Evolutionary conservation across 2,888 invertebrate genomes (phyloP).

Genomic region (Mactromeris polynyma): DNA sequence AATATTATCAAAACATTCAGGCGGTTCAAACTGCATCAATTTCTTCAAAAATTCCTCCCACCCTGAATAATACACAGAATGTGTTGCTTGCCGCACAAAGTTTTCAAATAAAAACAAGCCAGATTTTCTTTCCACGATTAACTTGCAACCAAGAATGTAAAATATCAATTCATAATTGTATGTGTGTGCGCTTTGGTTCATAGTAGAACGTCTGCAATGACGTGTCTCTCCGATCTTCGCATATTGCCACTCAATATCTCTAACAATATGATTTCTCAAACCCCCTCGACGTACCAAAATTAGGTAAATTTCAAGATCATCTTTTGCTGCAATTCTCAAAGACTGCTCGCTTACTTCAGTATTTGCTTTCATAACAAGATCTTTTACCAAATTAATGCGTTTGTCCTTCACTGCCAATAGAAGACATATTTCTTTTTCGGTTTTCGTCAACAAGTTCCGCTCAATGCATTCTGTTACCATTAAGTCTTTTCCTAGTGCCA

Average conservation of each 20-base stretch:
- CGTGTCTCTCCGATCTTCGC: no score
- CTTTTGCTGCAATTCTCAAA: slow-evolving; percentile 25
- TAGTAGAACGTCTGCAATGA: no score
- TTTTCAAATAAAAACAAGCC: not conserved
- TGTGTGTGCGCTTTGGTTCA: not conserved
- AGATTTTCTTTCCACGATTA: not conserved
- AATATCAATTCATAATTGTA: not conserved
- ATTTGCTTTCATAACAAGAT: not conserved
- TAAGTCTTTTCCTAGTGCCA: not conserved
- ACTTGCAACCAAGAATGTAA: not conserved
- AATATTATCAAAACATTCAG: not conserved
- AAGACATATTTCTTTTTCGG: slow-evolving; percentile 17
- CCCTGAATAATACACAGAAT: not conserved
- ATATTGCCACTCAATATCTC: no score
- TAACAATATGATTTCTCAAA: no score
- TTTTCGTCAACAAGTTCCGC: not conserved
- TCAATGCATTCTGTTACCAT: slow-evolving; percentile 16
- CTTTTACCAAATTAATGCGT: not conserved
- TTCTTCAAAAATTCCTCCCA: not conserved
- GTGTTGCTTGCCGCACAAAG: not conserved
- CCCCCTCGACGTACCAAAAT: not conserved
- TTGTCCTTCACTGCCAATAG: slow-evolving; percentile 32
- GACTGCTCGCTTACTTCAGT: slow-evolving; percentile 29
- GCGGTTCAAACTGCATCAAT: not conserved
- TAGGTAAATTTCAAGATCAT: not conserved